These are phyloP conservation scores for Diplosoma virens DNA, from an alignment of 23 tunicate species.

Conservation along the genomic window DNA sequence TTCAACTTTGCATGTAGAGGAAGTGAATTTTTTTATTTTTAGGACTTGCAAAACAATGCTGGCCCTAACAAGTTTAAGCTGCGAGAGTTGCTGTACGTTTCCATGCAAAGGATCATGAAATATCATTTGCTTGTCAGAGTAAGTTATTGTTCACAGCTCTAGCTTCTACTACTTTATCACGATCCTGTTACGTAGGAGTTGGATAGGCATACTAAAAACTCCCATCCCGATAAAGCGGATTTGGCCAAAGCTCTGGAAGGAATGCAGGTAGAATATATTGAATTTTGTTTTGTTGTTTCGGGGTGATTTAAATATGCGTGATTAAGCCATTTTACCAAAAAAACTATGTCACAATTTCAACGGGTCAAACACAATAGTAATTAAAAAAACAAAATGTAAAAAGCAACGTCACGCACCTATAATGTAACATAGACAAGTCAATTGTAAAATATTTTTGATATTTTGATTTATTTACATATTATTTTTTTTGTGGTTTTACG, in stretches of 20 bases:
- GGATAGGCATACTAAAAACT: constrained; percentile 55
- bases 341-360: too few species aligned
- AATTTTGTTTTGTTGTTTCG: too few species aligned
- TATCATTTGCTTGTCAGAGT: constrained; percentile 87
- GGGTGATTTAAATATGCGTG: too few species aligned
- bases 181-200: constrained; percentile 45
- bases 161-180: not conserved
- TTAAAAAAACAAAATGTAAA: too few species aligned
- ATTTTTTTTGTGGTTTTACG: too few species aligned
- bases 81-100: constrained; percentile 76
- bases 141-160: not conserved
- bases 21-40: not conserved
- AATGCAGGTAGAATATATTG: constrained; percentile 65
- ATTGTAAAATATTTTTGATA: too few species aligned
- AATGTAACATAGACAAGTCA: too few species aligned
- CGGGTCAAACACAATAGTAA: too few species aligned
- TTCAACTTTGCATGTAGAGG: too few species aligned
- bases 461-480: too few species aligned
- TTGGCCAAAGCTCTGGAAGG: constrained; percentile 61
- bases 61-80: constrained; percentile 83
- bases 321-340: too few species aligned
- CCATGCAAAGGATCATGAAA: constrained; percentile 88
- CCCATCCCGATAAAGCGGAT: constrained; percentile 55
- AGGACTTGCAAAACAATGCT: constrained; percentile 70
- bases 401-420: too few species aligned